Evolutionary conservation across 2,888 invertebrate genomes (phyloP).

Genomic region (Zaprionus bogoriensis): DNA sequence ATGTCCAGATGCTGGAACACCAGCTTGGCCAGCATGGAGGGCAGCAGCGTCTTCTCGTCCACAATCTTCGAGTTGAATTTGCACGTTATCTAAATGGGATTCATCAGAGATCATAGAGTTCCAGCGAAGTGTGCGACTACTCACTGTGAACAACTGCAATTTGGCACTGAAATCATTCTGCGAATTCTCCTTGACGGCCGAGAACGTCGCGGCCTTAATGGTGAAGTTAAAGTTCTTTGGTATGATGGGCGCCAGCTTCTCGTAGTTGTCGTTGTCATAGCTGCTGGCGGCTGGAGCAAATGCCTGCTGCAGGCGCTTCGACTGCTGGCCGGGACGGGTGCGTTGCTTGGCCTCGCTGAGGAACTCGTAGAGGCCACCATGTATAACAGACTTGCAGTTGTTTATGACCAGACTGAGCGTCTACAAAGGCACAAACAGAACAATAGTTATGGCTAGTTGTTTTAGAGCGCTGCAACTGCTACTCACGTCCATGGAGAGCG

Average conservation of each 20-base stretch:
- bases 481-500: constrained; percentile 91
- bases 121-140: constrained; percentile 38
- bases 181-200: constrained; percentile 87
- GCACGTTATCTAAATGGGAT: constrained; percentile 85
- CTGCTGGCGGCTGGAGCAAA: constrained; percentile 26
- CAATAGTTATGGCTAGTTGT: no score
- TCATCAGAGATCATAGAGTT: no score
- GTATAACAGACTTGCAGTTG: constrained; percentile 83
- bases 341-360: constrained; percentile 82
- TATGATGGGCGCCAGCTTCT: constrained; percentile 89
- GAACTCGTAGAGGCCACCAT: constrained; percentile 84
- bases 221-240: constrained; percentile 91
- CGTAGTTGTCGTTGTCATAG: constrained; percentile 84
- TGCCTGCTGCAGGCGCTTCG: constrained; percentile 20
- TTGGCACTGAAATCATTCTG: constrained; percentile 89
- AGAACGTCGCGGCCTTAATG: constrained; percentile 88
- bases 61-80: constrained; percentile 84
- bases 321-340: constrained; percentile 57
- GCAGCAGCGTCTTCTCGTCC: constrained; percentile 82
- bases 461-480: not conserved
- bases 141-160: constrained; percentile 86
- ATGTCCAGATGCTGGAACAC: constrained; percentile 87
- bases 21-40: constrained; percentile 86
- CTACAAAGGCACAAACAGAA: constrained; percentile 50
- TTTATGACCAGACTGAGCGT: constrained; percentile 83